phyloP scores from a whole-genome alignment of 2,888 invertebrate species.

The Apotomis turbidana region DNA sequence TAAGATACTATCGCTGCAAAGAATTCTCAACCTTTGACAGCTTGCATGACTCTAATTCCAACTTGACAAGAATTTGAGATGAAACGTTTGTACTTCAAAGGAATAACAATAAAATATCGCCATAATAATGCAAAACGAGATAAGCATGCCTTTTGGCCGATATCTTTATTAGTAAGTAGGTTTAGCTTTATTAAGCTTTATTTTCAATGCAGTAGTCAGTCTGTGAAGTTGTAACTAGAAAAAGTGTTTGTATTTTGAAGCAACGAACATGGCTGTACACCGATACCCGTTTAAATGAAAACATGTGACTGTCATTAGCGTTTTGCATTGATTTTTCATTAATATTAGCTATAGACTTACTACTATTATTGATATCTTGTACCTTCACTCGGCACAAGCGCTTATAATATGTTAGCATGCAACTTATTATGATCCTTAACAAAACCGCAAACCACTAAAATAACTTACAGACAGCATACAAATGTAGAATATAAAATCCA shows the following conservation, averaged over 20 bases:
- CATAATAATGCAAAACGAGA: background rate
- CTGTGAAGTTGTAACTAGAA: background rate
- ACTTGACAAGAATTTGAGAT: background rate
- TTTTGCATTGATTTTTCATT: no score
- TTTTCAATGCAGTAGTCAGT: conserved; percentile 29
- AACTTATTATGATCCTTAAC: no score
- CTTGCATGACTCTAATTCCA: background rate
- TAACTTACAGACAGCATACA: no score
- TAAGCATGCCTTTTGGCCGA: conserved; percentile 29
- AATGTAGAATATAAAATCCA: background rate
- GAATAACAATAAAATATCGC: background rate
- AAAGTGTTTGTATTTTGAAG: background rate
- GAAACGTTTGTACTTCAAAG: background rate
- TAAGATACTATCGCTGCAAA: background rate
- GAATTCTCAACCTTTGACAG: background rate
- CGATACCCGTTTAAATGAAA: no score
- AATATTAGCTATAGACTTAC: no score
- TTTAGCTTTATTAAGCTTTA: conserved; percentile 31
- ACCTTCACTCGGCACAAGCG: no score
- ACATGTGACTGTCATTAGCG: conserved; percentile 4
- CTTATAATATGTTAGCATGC: no score
- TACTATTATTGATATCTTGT: no score
- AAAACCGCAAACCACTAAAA: no score
- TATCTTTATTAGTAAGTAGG: conserved; percentile 44
- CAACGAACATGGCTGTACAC: background rate